phyloP scores from a whole-genome alignment of 2,113 vertebrate genomes.

The Nesospiza acunhae region DNA sequence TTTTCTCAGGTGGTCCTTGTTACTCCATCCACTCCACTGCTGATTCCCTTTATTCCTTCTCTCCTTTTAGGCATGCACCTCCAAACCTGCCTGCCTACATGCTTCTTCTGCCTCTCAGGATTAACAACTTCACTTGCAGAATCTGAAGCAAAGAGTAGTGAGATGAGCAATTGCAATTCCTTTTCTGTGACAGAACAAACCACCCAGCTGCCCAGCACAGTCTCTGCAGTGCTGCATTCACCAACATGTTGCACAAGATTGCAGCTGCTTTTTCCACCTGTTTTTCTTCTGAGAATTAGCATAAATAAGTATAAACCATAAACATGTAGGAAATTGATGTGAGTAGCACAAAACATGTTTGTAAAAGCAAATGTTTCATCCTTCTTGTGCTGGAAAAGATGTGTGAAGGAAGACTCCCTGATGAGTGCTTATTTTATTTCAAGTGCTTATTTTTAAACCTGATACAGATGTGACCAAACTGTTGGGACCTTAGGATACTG shows the following conservation, averaged over 20 bases:
- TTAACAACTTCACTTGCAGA: neutral
- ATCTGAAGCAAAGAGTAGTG: neutral
- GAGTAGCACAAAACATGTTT: neutral
- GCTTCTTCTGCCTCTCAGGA: neutral
- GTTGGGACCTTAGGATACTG: neutral
- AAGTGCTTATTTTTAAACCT: neutral
- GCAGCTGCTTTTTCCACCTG: conserved; percentile 12
- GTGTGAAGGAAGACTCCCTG: neutral
- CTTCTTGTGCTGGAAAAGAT: neutral
- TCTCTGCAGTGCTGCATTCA: neutral
- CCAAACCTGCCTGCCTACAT: neutral
- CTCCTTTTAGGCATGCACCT: neutral
- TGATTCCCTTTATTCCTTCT: neutral
- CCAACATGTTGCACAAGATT: neutral
- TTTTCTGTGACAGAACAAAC: neutral
- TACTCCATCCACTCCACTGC: neutral
- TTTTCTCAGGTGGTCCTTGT: neutral
- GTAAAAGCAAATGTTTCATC: neutral
- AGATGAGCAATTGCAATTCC: neutral
- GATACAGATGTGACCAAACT: neutral
- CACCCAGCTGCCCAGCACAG: neutral
- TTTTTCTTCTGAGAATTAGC: neutral
- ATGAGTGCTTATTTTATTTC: neutral
- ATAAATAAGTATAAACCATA: neutral
- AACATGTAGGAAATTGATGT: neutral